These are phyloP conservation scores for Trachelus tabidus DNA, from an alignment of 2,888 invertebrate species.

Conservation along the genomic window DNA sequence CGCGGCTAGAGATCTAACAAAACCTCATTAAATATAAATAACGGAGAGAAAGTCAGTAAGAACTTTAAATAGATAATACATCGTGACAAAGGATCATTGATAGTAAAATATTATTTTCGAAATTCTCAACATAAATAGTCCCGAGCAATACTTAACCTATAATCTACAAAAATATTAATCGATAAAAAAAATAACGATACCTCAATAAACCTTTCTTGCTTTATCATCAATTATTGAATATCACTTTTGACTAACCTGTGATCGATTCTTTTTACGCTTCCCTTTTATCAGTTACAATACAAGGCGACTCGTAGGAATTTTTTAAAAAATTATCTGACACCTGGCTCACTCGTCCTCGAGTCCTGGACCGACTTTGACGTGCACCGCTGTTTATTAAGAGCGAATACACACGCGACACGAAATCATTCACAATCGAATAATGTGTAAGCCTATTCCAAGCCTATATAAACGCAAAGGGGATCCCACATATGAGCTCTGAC, in stretches of 20 bases:
- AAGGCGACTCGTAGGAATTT: neutral
- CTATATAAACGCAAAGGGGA: slow-evolving; percentile 30
- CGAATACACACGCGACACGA: neutral
- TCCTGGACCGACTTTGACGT: neutral
- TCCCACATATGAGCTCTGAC: slow-evolving; percentile 38
- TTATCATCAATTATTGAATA: neutral
- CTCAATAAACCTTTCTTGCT: neutral
- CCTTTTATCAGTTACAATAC: neutral
- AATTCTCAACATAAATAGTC: neutral
- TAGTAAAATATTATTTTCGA: neutral
- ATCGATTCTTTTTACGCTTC: neutral
- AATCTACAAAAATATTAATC: neutral
- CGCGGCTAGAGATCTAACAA: neutral
- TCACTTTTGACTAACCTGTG: neutral
- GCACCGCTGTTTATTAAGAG: neutral
- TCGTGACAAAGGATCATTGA: neutral
- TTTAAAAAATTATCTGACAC: neutral
- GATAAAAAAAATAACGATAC: neutral
- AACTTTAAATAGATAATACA: neutral
- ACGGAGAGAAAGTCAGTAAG: neutral
- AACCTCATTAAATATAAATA: neutral
- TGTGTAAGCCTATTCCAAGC: neutral
- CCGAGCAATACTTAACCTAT: neutral
- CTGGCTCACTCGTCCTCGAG: neutral
- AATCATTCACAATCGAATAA: neutral